phyloP scores from a whole-genome alignment of 2,888 invertebrate genomes.

The Caenorhabditis sulstoni region DNA sequence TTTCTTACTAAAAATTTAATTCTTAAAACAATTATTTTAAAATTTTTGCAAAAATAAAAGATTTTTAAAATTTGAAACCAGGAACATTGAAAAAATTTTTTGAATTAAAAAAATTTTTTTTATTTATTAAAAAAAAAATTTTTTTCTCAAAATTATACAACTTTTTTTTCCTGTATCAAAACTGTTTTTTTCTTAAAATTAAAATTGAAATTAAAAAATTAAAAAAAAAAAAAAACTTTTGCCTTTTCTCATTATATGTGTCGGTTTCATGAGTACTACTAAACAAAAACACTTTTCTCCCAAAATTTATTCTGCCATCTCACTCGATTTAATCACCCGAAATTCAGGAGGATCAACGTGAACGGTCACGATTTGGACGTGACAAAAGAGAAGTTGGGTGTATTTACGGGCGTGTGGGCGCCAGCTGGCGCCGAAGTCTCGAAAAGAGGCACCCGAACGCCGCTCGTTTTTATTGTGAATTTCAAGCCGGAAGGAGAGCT shows the following conservation, averaged over 20 bases:
- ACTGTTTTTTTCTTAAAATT: not conserved
- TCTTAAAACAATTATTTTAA: no score
- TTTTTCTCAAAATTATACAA: not conserved
- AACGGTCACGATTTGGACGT: slow-evolving; percentile 52
- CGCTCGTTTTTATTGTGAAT: slow-evolving; percentile 37
- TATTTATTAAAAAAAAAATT: not conserved
- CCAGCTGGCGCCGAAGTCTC: slow-evolving; percentile 40
- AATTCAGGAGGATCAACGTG: slow-evolving; percentile 56
- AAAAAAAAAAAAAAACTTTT: no score
- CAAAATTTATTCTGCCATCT: no score
- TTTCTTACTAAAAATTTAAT: no score
- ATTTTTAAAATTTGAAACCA: no score
- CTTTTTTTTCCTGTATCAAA: not conserved
- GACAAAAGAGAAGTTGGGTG: slow-evolving; percentile 50
- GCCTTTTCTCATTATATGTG: no score
- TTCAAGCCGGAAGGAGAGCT: slow-evolving; percentile 49
- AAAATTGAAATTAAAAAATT: no score
- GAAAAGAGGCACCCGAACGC: slow-evolving; percentile 45
- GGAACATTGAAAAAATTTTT: no score
- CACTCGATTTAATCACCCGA: no score
- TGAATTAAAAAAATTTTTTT: not conserved
- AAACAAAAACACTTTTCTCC: no score
- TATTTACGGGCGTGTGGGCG: slow-evolving; percentile 48
- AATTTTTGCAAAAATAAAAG: no score
- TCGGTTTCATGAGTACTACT: no score